These are phyloP conservation scores for Sardina pilchardus DNA, from an alignment of 2,113 vertebrate species.

Conservation along the genomic window DNA sequence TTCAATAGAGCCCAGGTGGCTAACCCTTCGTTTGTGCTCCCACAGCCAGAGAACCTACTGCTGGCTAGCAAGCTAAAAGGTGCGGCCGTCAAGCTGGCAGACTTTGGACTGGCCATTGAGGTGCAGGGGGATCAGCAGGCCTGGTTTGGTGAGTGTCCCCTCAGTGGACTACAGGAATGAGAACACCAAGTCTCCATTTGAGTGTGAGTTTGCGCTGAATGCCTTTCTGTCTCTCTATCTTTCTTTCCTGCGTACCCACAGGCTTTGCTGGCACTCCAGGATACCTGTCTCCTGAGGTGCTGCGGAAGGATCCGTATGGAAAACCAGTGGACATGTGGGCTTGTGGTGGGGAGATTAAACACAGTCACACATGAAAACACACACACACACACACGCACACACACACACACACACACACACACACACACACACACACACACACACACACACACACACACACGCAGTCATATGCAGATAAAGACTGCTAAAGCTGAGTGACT, in stretches of 20 bases:
- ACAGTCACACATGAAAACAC: not conserved
- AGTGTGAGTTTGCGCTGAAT: not conserved
- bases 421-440: conserved; percentile 1
- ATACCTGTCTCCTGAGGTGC: conserved; percentile 93
- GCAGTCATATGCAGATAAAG: not conserved
- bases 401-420: not conserved
- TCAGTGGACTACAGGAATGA: not conserved
- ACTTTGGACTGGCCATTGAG: conserved; percentile 79
- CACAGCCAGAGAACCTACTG: conserved; percentile 79
- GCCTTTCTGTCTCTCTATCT: not conserved
- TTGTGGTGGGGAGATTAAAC: conserved; percentile 82
- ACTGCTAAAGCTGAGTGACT: no score
- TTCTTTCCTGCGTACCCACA: conserved; percentile 51
- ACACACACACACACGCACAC: not conserved
- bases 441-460: not conserved
- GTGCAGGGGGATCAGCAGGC: conserved; percentile 79
- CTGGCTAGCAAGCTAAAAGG: conserved; percentile 80
- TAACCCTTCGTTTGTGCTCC: conserved; percentile 44
- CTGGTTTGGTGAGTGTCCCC: conserved; percentile 75
- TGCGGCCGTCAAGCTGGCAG: conserved; percentile 78
- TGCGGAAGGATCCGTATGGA: conserved; percentile 97
- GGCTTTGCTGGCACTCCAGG: conserved; percentile 97
- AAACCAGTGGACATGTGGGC: conserved; percentile 99
- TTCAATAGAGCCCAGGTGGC: not conserved
- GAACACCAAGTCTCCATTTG: not conserved